These are phyloP conservation scores for Calameuta idolon DNA, from an alignment of 2,888 invertebrate species.

Conservation along the genomic window DNA sequence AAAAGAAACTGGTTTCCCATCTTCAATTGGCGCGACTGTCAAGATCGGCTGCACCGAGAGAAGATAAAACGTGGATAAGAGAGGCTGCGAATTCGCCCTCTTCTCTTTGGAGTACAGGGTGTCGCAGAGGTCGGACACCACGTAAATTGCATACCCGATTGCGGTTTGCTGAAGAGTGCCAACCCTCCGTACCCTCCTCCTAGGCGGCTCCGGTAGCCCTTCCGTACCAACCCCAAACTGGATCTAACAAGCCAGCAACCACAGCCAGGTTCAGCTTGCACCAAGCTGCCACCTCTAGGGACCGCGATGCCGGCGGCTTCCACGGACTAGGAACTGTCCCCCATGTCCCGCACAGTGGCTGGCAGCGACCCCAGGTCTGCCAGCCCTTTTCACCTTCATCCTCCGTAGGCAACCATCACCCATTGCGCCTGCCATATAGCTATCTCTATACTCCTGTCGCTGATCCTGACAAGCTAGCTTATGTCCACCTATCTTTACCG, in stretches of 20 bases:
- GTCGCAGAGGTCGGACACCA: constrained; percentile 51
- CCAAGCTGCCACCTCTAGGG: constrained; percentile 49
- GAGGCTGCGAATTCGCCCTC: not conserved
- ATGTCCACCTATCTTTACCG: constrained; percentile 25
- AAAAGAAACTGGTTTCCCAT: no score
- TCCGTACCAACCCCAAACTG: constrained; percentile 48
- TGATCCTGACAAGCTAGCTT: constrained; percentile 45
- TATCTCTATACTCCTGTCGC: not conserved
- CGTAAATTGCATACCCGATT: constrained; percentile 61
- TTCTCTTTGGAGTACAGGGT: constrained; percentile 13
- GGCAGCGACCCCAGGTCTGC: not conserved
- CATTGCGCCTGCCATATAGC: not conserved
- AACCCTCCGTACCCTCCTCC: constrained; percentile 29
- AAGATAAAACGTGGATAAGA: not conserved
- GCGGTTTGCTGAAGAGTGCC: constrained; percentile 56
- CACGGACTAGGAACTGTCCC: constrained; percentile 3
- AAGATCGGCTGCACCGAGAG: not conserved
- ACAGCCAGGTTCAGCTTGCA: constrained; percentile 53
- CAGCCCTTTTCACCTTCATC: not conserved
- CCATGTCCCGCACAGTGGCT: not conserved
- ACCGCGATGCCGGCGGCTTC: constrained; percentile 32
- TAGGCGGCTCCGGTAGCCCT: not conserved
- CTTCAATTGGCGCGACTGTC: no score
- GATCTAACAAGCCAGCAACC: constrained; percentile 58
- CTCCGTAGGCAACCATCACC: not conserved